Percentiles rank a stretch among this genome's conserved stretches.
phyloP scores from a whole-genome alignment of 2,797 vertebrate genomes.

The Periophthalmus magnuspinnatus region DNA sequence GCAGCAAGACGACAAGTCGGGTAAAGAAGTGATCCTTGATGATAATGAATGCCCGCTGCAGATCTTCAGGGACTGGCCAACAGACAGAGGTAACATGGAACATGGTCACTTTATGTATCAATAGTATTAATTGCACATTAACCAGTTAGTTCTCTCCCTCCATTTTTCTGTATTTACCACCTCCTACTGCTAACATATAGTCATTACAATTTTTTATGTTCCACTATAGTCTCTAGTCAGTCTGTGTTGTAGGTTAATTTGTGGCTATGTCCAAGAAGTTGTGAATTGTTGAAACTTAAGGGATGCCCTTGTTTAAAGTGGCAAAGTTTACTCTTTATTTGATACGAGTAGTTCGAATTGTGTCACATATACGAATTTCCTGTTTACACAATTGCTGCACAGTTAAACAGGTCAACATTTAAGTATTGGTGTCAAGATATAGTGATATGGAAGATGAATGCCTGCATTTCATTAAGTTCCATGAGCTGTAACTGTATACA shows the following conservation, averaged over 20 bases:
- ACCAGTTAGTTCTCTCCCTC: not conserved
- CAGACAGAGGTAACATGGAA: conserved; percentile 85
- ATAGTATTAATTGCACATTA: too few relatives aligned
- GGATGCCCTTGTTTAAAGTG: not conserved
- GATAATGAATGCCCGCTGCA: conserved; percentile 93
- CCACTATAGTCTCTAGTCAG: not conserved
- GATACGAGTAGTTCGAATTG: too few relatives aligned
- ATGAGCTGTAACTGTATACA: not conserved
- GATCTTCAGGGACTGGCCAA: conserved; percentile 96
- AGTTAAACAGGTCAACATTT: not conserved
- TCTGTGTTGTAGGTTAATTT: not conserved
- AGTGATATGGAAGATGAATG: not conserved
- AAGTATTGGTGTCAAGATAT: not conserved
- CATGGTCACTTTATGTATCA: too few relatives aligned
- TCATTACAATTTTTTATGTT: conserved; percentile 33
- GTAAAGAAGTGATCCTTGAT: conserved; percentile 89
- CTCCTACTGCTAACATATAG: conserved; percentile 29
- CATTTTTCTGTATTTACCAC: conserved; percentile 18
- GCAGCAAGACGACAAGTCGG: conserved; percentile 91
- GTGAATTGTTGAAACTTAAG: not conserved
- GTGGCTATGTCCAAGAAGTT: too few relatives aligned
- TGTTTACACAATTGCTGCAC: not conserved
- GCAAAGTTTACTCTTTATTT: not conserved
- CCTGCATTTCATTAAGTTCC: not conserved
- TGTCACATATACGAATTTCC: not conserved